Percentiles rank a stretch among this genome's conserved stretches.
Evolutionary conservation across 2,797 vertebrate species (phyloP).

Genomic region (Rousettus madagascariensis): DNA sequence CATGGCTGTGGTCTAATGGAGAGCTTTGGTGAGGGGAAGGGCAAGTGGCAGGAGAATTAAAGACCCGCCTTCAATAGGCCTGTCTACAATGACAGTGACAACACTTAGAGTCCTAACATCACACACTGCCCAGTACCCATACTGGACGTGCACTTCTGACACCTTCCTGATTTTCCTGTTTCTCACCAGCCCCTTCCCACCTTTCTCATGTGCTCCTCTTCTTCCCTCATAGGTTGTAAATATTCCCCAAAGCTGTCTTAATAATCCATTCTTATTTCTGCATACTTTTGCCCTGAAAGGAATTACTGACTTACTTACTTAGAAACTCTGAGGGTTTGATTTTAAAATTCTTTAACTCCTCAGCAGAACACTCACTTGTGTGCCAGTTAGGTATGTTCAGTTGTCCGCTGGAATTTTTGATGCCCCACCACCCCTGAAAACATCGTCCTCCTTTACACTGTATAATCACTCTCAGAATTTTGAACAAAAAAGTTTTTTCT

Average conservation of each 20-base stretch:
- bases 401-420: background rate
- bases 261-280: background rate
- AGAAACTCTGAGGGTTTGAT: background rate
- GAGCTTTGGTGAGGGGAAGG: background rate
- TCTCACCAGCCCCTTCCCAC: background rate
- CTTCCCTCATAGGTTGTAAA: background rate
- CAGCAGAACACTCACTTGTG: background rate
- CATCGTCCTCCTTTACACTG: background rate
- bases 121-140: no score
- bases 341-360: background rate
- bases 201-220: background rate
- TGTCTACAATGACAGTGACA: background rate
- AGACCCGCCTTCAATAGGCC: background rate
- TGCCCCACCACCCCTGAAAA: background rate
- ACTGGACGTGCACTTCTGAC: background rate
- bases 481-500: fast-evolving
- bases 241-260: background rate
- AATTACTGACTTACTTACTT: background rate
- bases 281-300: background rate
- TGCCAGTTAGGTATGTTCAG: background rate
- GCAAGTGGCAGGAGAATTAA: background rate
- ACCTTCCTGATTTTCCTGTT: background rate
- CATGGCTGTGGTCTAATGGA: background rate
- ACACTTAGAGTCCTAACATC: background rate
- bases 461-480: background rate